Conservation (phyloP, 64 coral and sea anemone genomes). For the Actinia tenebrosa region DNA sequence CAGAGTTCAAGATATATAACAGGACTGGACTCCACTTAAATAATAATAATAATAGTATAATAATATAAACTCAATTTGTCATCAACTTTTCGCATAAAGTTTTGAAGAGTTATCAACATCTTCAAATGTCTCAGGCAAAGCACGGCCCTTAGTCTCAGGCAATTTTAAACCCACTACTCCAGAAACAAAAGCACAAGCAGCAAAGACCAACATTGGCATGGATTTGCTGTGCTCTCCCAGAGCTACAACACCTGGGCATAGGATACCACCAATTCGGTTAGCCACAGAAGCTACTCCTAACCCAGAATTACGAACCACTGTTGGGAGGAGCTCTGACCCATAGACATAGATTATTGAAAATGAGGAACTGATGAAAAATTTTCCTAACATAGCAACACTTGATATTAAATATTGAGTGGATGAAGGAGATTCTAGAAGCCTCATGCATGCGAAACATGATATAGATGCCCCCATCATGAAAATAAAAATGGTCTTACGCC, state of each 20-base stretch:
- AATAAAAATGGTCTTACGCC: slow-evolving; percentile 63
- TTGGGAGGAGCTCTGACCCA: slow-evolving; percentile 75
- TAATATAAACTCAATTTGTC: neutral
- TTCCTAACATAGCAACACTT: slow-evolving; percentile 45
- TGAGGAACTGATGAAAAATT: slow-evolving; percentile 68
- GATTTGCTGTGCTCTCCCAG: slow-evolving; percentile 67
- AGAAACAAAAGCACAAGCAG: slow-evolving; percentile 40
- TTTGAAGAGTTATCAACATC: slow-evolving; percentile 49
- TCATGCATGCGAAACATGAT: slow-evolving; percentile 64
- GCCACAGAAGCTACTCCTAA: slow-evolving; percentile 67
- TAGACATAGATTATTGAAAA: slow-evolving; percentile 81
- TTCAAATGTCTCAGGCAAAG: slow-evolving; percentile 79
- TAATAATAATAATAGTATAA: neutral
- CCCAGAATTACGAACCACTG: slow-evolving; percentile 79
- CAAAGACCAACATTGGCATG: slow-evolving; percentile 79
- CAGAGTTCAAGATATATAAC: neutral
- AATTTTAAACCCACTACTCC: slow-evolving; percentile 43
- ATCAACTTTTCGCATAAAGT: slow-evolving; percentile 20
- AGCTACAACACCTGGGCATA: slow-evolving; percentile 67
- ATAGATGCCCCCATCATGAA: slow-evolving; percentile 64
- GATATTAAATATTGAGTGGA: slow-evolving; percentile 24
- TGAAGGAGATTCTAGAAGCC: slow-evolving; percentile 30
- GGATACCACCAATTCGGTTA: slow-evolving; percentile 57
- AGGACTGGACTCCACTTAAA: neutral
- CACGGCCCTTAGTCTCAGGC: slow-evolving; percentile 71